Evolutionary conservation across 2,888 invertebrate genomes (phyloP), one percentile per base, ranked within the genome.

Genomic region (Atherix ibis): DNA sequence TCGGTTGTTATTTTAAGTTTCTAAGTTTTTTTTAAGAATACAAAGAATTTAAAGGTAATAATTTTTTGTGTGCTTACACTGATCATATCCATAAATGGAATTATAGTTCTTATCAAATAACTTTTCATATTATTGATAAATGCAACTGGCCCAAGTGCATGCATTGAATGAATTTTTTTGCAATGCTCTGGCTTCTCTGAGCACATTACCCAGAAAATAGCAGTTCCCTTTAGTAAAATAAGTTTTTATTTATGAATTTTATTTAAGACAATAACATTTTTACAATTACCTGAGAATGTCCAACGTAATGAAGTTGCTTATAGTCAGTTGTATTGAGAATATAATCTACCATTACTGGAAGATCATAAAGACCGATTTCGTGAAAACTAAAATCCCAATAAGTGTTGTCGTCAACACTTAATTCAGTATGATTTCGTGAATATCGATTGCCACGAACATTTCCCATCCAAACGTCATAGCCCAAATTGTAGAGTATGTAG

Each of bases 261-360:
- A 25, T 5, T 19, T 19, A 12, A n/a, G n/a, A n/a, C n/a, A n/a
- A n/a, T n/a, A n/a, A n/a, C n/a, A 22, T 28, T 18, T 26, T 32
- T 15, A 13, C 15, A 17, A 19, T 12, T 14, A 34, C 31, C 34
- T 57, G 53, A 4, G 70, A 72, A 47, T 73, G 71, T 1, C 72
- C 74, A 9, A 69, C 47, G 48, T 70, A 73, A 40, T 63, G 61
- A 2, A 75, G 35, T 25, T 64, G 51, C 3, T 54, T 31, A 17
- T 59, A 53, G 1, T 58, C 54, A 0, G 70, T 68, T 2, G 24
- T 16, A 3, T 36, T 10, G 3, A 56, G 32, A 6, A 68, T 58
- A 42, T 61, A 62, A 44, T 71, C 60, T 19, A 72, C 54, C 49
- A 61, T 63, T 1, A 68, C 65, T 5, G 70, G 67, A 12, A 70